Evolutionary conservation across 2,888 invertebrate genomes (phyloP).

Genomic region (Linhomoeus sp.): DNA sequence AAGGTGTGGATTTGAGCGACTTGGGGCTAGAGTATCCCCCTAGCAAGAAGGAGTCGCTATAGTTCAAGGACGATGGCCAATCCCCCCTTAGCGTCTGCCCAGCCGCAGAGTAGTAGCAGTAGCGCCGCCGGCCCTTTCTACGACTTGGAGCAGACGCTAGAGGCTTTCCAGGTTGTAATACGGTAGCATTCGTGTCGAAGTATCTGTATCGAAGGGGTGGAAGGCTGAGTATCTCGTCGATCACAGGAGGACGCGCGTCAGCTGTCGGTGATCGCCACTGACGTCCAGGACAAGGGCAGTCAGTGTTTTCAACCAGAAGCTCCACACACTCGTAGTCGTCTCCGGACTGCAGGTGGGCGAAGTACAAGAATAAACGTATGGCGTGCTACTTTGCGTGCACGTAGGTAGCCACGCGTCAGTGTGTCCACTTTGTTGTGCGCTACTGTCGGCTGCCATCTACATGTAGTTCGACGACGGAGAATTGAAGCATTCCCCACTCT

Average conservation of each 20-base stretch:
- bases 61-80: too few species aligned
- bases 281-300: constrained; percentile 79
- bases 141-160: constrained; percentile 74
- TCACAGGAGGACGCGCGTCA: constrained; percentile 84
- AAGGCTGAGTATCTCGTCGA: constrained; percentile 13
- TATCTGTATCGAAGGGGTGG: too few species aligned
- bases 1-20: neutral
- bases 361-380: too few species aligned
- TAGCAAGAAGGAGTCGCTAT: neutral
- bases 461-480: too few species aligned
- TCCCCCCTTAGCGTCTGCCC: too few species aligned
- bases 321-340: constrained; percentile 21
- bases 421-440: too few species aligned
- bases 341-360: constrained; percentile 18
- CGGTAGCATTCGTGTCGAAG: too few species aligned
- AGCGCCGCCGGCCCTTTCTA: constrained; percentile 43
- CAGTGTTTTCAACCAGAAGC: constrained; percentile 58
- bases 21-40: neutral
- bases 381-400: too few species aligned
- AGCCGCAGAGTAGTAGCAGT: too few species aligned
- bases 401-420: too few species aligned
- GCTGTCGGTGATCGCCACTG: constrained; percentile 88
- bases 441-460: too few species aligned
- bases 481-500: too few species aligned
- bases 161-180: constrained; percentile 63